phyloP scores from a whole-genome alignment of 2,888 invertebrate species.

The Tridacna gigas region DNA sequence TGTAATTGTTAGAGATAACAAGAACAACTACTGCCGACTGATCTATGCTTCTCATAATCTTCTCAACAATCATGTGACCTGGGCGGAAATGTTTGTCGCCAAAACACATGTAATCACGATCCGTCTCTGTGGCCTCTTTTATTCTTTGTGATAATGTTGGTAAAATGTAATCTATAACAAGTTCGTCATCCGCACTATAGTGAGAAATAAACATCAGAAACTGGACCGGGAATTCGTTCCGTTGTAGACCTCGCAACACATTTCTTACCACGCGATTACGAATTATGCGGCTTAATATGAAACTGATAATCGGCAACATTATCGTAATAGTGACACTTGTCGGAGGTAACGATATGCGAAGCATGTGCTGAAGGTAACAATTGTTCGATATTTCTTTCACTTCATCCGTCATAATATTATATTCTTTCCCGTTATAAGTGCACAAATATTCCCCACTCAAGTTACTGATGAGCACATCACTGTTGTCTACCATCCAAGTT shows the following conservation, averaged over 20 bases:
- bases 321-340: no score
- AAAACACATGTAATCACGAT: neutral
- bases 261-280: neutral
- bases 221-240: neutral
- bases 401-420: neutral
- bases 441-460: neutral
- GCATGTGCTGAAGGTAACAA: neutral
- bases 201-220: conserved; percentile 9
- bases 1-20: conserved; percentile 1
- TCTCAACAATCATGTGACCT: neutral
- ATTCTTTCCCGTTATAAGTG: neutral
- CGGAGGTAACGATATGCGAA: neutral
- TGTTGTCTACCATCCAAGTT: neutral
- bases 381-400: neutral
- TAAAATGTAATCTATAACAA: conserved; percentile 2
- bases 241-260: neutral
- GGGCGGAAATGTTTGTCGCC: conserved; percentile 24
- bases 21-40: conserved; percentile 2
- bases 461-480: neutral
- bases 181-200: conserved; percentile 1
- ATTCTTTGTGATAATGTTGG: conserved; percentile 1
- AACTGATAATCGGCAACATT: neutral
- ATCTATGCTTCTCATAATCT: conserved; percentile 19
- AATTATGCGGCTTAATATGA: neutral
- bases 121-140: neutral